Evolutionary conservation across 2,888 invertebrate species (phyloP).

Genomic region (Loripinus fragilis): DNA sequence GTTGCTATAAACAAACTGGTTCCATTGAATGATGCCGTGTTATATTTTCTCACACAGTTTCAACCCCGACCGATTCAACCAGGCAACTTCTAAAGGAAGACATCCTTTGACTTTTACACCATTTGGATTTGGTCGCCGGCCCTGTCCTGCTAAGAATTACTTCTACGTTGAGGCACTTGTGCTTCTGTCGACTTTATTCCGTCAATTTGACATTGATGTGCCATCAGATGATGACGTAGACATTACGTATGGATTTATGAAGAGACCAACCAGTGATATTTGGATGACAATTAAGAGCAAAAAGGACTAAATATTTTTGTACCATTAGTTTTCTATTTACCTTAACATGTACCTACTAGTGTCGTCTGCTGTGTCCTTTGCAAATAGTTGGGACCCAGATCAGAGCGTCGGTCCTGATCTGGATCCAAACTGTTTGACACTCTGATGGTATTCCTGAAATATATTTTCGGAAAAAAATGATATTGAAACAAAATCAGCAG

Average conservation of each 20-base stretch:
- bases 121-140: conserved; percentile 41
- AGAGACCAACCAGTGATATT: conserved; percentile 32
- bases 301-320: too few species aligned
- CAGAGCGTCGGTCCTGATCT: too few species aligned
- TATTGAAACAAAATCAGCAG: too few species aligned
- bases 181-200: conserved; percentile 25
- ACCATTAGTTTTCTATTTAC: too few species aligned
- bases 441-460: too few species aligned
- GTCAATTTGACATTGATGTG: conserved; percentile 30
- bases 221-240: conserved; percentile 17
- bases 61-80: conserved; percentile 22
- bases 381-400: too few species aligned
- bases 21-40: too few species aligned
- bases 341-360: too few species aligned
- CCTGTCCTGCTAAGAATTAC: conserved; percentile 38
- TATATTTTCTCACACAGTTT: conserved; percentile 27
- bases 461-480: too few species aligned
- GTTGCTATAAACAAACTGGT: too few species aligned
- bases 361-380: too few species aligned
- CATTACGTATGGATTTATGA: conserved; percentile 35
- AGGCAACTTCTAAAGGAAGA: neutral
- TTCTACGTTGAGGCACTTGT: conserved; percentile 36
- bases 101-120: conserved; percentile 35
- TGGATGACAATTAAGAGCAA: conserved; percentile 20
- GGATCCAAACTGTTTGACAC: too few species aligned